Base-by-base conservation (phyloP, 2,113 vertebrate species). In the Hippocampus zosterae region DNA sequence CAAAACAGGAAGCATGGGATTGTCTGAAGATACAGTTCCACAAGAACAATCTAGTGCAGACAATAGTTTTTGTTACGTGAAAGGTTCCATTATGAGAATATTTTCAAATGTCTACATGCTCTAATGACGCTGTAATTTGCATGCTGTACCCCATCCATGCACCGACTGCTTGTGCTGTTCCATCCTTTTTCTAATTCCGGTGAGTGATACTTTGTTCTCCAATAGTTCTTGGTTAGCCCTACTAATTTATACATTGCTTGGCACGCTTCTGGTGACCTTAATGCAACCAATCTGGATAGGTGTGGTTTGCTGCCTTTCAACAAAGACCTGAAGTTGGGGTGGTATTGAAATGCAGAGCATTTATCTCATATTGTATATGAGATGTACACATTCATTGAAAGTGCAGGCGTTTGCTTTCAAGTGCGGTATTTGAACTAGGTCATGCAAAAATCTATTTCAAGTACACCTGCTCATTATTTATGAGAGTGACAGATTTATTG, bases 391-490 rank as follows among this genome's bases (percentile, higher is more conserved):
- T 46, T 23, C 13, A 16, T 12, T 42, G 21, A 63, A 41, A 63
- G 61, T 41, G 19, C 2, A 37, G 60, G n/a, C 1, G 8, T 55
- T n/a, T 52, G 67, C 27, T 19, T 73, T 70, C 57, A 59, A 42
- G 59, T 59, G 52, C 44, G 57, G 44, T 68, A 60, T 65, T 68
- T 0, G 0, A 55, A 66, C 72, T 71, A 16, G 63, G 21, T 75
- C 57, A 70, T 64, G 61, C 55, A 40, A 8, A 75, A 84, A 78
- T 71, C 10, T 66, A 72, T 73, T 69, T 81, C 46, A 68, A 74
- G 70, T 63, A 56, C 48, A 68, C 18, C 40, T 16, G n/a, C 40
- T 64, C 57, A 71, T 76, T 82, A 84, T 83, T 81, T 82, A 74
- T 66, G 56, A 72, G 72, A 76, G 68, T 70, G 76, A 81, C 60